Conservation (phyloP, 2,113 vertebrate species). For the Gavialis gangeticus region DNA sequence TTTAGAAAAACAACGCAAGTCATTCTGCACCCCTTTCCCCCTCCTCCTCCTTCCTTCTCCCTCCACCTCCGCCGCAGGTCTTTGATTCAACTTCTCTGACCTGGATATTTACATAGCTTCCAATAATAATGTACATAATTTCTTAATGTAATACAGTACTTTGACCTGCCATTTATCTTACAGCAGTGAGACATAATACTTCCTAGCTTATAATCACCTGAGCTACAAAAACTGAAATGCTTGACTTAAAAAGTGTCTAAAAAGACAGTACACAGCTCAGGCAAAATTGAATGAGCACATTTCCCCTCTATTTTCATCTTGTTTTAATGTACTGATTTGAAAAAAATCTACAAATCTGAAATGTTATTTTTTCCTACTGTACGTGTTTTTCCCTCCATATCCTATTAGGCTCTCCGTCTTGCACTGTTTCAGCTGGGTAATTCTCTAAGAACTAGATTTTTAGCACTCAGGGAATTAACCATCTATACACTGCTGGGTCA, state of each 20-base stretch:
- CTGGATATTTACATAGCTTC: background rate
- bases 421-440: background rate
- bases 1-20: background rate
- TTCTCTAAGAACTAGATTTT: background rate
- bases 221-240: background rate
- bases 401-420: background rate
- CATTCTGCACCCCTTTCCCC: background rate
- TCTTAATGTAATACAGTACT: background rate
- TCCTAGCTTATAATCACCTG: background rate
- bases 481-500: background rate
- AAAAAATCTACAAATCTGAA: background rate
- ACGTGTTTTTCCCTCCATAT: background rate
- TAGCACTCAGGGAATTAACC: background rate
- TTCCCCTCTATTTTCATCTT: background rate
- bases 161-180: background rate
- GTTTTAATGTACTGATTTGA: background rate
- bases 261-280: background rate
- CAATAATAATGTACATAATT: background rate
- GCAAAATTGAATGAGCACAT: conserved; percentile 31
- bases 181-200: background rate
- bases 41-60: background rate
- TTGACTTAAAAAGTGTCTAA: background rate
- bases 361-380: background rate
- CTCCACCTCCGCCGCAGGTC: background rate
- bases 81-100: background rate